Conservation (phyloP, 2,113 vertebrate genomes). For the Chloroceryle aenea region DNA sequence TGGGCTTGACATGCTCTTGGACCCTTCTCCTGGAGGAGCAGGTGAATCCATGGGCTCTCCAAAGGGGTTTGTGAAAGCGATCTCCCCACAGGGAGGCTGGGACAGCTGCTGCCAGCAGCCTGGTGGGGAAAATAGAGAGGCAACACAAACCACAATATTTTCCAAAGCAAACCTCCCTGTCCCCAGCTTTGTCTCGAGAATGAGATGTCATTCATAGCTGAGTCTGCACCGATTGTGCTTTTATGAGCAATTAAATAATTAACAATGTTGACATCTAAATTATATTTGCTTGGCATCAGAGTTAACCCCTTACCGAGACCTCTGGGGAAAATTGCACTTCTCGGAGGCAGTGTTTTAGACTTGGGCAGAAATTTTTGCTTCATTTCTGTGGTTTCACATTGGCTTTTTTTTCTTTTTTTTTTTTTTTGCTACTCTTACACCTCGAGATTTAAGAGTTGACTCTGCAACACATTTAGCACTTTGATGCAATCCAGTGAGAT, state of each 20-base stretch:
- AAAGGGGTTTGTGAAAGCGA: not conserved
- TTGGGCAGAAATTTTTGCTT: not conserved
- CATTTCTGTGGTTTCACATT: not conserved
- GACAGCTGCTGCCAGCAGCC: too few species aligned
- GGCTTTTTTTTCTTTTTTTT: not conserved
- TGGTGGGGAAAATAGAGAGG: fast-evolving
- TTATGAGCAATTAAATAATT: constrained; percentile 66
- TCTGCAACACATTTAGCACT: not conserved
- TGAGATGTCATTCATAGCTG: not conserved
- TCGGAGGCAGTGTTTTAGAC: fast-evolving
- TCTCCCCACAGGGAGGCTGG: fast-evolving
- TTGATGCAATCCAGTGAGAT: not conserved
- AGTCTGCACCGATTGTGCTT: constrained; percentile 28
- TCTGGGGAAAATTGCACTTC: not conserved
- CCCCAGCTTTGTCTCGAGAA: not conserved
- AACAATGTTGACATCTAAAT: constrained; percentile 62
- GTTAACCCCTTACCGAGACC: constrained; percentile 37
- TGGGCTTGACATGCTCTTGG: not conserved
- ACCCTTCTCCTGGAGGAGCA: not conserved
- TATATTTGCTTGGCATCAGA: constrained; percentile 26
- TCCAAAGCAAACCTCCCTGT: not conserved
- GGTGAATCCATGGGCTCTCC: not conserved
- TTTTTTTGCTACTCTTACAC: not conserved
- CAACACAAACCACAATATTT: fast-evolving
- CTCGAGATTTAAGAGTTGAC: not conserved